These are phyloP conservation scores for Calephelis virginiensis DNA, from an alignment of 1,140 invertebrate genomes.

Conservation along the genomic window DNA sequence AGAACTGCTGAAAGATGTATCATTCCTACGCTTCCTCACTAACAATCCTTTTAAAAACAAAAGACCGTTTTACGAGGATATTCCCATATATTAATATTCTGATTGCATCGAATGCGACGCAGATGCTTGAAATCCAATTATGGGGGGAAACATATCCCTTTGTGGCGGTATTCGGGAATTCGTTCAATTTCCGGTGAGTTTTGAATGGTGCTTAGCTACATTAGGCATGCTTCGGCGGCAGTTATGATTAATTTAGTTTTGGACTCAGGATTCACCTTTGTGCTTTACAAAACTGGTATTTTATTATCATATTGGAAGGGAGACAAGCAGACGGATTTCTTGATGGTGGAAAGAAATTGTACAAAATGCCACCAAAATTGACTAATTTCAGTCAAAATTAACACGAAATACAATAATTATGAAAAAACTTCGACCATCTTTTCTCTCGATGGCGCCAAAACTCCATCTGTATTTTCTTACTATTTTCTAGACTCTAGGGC, in stretches of 20 bases:
- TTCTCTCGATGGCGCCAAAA: too few relatives aligned
- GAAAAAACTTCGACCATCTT: too few relatives aligned
- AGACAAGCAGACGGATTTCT: too few relatives aligned
- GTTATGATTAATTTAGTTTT: constrained; percentile 21
- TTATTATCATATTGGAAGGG: too few relatives aligned
- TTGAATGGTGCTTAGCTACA: constrained; percentile 17
- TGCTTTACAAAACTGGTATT: background rate
- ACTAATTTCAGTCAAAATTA: too few relatives aligned
- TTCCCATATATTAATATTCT: constrained; percentile 23
- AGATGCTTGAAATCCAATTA: constrained; percentile 29
- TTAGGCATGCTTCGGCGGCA: background rate
- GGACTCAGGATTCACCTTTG: background rate
- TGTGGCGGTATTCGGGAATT: constrained; percentile 23
- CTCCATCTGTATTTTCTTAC: too few relatives aligned
- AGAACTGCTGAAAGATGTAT: too few relatives aligned
- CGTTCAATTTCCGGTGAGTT: constrained; percentile 22
- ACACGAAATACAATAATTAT: too few relatives aligned
- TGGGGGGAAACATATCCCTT: constrained; percentile 22
- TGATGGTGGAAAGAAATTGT: too few relatives aligned
- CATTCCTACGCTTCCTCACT: too few relatives aligned
- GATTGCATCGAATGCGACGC: constrained; percentile 22
- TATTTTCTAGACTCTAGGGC: too few relatives aligned
- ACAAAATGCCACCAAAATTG: too few relatives aligned
- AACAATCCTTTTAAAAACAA: background rate
- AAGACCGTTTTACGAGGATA: background rate